A percentile compares a stretch with the other conserved stretches of the same genome.
These are phyloP conservation scores for Xiphophorus couchianus DNA, from an alignment of 2,113 vertebrate genomes.

Conservation along the genomic window DNA sequence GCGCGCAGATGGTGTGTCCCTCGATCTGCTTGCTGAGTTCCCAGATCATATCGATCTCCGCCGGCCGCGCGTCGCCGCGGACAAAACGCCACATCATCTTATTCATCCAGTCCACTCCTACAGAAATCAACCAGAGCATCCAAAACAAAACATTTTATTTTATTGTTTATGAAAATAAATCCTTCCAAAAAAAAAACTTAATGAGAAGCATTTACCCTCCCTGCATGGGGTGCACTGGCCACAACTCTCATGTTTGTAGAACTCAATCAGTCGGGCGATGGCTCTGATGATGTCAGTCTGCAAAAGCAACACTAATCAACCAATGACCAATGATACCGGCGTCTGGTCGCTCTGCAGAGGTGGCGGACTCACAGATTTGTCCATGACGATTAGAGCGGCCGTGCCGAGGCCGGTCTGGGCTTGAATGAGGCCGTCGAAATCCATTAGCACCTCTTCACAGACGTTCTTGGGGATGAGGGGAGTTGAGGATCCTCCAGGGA, in stretches of 20 bases:
- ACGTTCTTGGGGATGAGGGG: constrained; percentile 91
- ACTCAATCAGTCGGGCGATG: constrained; percentile 95
- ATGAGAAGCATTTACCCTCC: constrained; percentile 82
- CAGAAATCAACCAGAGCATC: neutral
- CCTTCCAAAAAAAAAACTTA: neutral
- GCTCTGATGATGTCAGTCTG: constrained; percentile 89
- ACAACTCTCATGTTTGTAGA: constrained; percentile 98
- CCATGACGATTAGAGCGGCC: constrained; percentile 93
- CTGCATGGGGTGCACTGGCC: constrained; percentile 97
- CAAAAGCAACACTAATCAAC: constrained; percentile 12
- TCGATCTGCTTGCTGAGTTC: constrained; percentile 99
- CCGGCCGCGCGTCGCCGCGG: constrained; percentile 81
- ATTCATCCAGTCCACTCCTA: constrained; percentile 99
- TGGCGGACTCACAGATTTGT: constrained; percentile 87
- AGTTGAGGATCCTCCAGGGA: constrained; percentile 94
- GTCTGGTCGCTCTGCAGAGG: neutral
- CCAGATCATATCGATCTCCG: constrained; percentile 96
- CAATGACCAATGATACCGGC: neutral
- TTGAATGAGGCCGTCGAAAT: constrained; percentile 93
- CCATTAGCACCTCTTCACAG: constrained; percentile 93
- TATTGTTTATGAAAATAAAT: neutral
- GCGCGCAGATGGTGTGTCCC: constrained; percentile 95
- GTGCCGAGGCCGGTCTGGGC: constrained; percentile 92
- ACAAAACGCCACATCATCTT: constrained; percentile 97
- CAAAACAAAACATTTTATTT: no score